These are phyloP conservation scores for Zonotrichia leucophrys DNA, from an alignment of 2,113 vertebrate species.

Conservation along the genomic window DNA sequence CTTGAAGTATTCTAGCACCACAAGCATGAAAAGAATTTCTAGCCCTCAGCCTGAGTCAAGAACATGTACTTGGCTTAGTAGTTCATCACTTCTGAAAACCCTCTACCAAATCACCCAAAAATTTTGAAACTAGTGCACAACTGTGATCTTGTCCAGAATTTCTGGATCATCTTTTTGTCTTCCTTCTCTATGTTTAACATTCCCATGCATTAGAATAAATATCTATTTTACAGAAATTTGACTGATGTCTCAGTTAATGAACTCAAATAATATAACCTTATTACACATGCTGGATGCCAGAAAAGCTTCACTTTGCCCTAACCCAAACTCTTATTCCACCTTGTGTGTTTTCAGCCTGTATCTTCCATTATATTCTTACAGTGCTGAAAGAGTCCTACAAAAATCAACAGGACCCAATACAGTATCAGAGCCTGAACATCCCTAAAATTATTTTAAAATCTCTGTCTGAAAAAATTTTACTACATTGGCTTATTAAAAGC, in stretches of 20 bases:
- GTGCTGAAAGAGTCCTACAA: neutral
- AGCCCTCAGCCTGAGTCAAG: neutral
- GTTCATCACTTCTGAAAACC: neutral
- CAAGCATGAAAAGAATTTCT: neutral
- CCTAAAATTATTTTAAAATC: neutral
- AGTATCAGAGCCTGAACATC: neutral
- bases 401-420: neutral
- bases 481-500: neutral
- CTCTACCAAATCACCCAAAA: neutral
- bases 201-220: neutral
- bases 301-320: neutral
- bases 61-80: neutral
- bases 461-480: neutral
- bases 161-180: neutral
- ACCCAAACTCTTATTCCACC: neutral
- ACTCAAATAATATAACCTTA: neutral
- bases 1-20: neutral
- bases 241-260: neutral
- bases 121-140: neutral
- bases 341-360: rapidly evolving
- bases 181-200: neutral
- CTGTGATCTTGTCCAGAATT: neutral
- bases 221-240: neutral
- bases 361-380: neutral
- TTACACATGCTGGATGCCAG: neutral